Evolutionary conservation across 2,888 invertebrate species (phyloP), one percentile per base, ranked within the genome.

Genomic region (Cephus runcator): DNA sequence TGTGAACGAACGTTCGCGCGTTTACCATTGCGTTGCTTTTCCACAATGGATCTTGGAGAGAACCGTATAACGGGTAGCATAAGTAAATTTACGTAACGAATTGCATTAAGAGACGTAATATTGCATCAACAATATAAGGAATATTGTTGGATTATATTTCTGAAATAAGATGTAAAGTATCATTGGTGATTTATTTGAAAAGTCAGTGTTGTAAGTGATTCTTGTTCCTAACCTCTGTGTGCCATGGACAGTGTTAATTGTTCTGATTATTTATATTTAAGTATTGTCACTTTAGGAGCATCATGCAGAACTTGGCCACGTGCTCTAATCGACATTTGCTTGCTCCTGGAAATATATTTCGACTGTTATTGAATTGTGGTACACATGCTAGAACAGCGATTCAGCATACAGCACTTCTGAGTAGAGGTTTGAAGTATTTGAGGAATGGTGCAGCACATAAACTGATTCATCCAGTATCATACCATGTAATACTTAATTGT

Each of bases 241-340:
- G 75, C 79, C 71, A 77, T 77, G 76, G 40, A 34, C 69, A 30
- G 73, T 69, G 23, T 40, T 69, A 56, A 40, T 56, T 36, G 34
- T 34, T 33, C 34, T 34, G 31, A 33, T 31, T 31, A 71, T 31
- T 71, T 71, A 33, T 71, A 71, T 34, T 71, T 34, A 71, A 71
- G 34, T 71, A 56, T 56, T 56, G 33, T 33, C 71, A 71, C 9
- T 71, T 71, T 11, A 74, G 40, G 34, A 74, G 69, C 75, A 85
- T 76, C 33, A 90, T 90, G 90, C 90, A 90, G 80, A 88, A 84
- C 79, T 81, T 88, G 79, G 79, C 81, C 31, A 87, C 83, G 71
- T 85, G 79, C 68, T 78, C 85, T 11, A 84, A 80, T 34, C 83
- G 86, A 73, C 83, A 83, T 15, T 85, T 87, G 73, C 77, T 84